Conservation (phyloP, 2,888 invertebrate genomes). For the Syrista parreyssii region DNA sequence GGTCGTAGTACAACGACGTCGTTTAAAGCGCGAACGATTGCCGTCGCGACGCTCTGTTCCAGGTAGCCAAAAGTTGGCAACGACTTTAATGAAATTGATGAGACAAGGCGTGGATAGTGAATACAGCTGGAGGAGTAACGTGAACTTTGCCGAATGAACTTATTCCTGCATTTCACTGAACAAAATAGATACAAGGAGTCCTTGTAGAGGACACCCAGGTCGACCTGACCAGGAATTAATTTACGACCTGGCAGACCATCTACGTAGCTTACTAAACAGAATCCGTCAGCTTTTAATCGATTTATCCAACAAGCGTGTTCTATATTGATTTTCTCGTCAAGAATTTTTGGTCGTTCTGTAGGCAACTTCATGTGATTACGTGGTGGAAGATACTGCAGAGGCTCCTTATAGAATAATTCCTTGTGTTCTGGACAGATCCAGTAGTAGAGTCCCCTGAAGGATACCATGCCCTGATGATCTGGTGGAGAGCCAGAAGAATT, state of each 20-base stretch:
- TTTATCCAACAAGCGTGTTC: slow-evolving; percentile 60
- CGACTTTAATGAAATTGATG: slow-evolving; percentile 65
- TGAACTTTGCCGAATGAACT: slow-evolving; percentile 69
- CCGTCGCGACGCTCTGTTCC: slow-evolving; percentile 71
- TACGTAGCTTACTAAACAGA: slow-evolving; percentile 73
- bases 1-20: slow-evolving; percentile 70
- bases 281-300: slow-evolving; percentile 69
- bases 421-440: slow-evolving; percentile 73
- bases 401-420: slow-evolving; percentile 65
- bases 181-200: slow-evolving; percentile 72
- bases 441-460: slow-evolving; percentile 70
- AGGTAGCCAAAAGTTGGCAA: slow-evolving; percentile 73
- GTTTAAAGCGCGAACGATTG: slow-evolving; percentile 70
- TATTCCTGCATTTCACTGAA: slow-evolving; percentile 66
- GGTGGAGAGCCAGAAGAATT: slow-evolving; percentile 67
- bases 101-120: slow-evolving; percentile 58
- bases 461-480: slow-evolving; percentile 70
- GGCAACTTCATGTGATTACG: slow-evolving; percentile 63
- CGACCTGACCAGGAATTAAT: slow-evolving; percentile 65
- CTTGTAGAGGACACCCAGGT: slow-evolving; percentile 68
- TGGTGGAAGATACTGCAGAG: slow-evolving; percentile 65
- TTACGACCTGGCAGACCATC: slow-evolving; percentile 68
- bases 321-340: slow-evolving; percentile 55
- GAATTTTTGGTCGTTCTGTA: slow-evolving; percentile 65
- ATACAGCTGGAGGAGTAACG: slow-evolving; percentile 68